Evolutionary conservation across 2,113 vertebrate genomes (phyloP).

Genomic region (Brachyistius frenatus): DNA sequence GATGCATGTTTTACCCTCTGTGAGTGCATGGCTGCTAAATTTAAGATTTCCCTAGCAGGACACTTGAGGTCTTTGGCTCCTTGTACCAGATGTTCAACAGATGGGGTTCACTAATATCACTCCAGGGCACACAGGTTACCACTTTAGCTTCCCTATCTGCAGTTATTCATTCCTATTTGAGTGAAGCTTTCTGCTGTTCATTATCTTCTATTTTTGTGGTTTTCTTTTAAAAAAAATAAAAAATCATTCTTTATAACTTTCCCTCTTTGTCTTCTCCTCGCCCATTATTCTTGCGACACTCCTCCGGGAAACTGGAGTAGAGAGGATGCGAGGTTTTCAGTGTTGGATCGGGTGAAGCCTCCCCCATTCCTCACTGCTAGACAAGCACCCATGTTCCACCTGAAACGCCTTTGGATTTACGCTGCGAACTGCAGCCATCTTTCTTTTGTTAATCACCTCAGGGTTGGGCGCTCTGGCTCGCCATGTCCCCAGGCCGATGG

Average conservation of each 20-base stretch:
- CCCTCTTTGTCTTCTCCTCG: neutral
- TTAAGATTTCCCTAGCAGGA: constrained; percentile 58
- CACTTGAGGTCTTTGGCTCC: constrained; percentile 57
- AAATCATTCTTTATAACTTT: neutral
- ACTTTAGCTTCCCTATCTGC: constrained; percentile 28
- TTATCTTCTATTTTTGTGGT: constrained; percentile 5
- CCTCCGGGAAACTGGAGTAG: constrained; percentile 22
- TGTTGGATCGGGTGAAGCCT: constrained; percentile 61
- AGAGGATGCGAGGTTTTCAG: constrained; percentile 71
- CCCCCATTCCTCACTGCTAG: constrained; percentile 81
- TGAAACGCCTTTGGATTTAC: constrained; percentile 82
- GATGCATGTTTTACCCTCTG: constrained; percentile 17
- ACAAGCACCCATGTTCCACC: constrained; percentile 78
- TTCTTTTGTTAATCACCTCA: constrained; percentile 83
- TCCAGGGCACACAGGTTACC: constrained; percentile 60
- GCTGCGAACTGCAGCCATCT: constrained; percentile 68
- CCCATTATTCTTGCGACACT: neutral
- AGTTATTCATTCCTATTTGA: constrained; percentile 17
- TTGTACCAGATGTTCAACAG: constrained; percentile 76
- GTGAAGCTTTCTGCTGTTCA: neutral
- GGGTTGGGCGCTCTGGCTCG: constrained; percentile 68
- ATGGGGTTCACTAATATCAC: constrained; percentile 68
- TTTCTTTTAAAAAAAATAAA: constrained; percentile 1
- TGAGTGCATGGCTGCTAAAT: constrained; percentile 46
- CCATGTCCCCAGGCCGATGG: constrained; percentile 71